These are phyloP conservation scores for Brachynemurus nebulosus DNA, from an alignment of 2,888 invertebrate species.

Conservation along the genomic window DNA sequence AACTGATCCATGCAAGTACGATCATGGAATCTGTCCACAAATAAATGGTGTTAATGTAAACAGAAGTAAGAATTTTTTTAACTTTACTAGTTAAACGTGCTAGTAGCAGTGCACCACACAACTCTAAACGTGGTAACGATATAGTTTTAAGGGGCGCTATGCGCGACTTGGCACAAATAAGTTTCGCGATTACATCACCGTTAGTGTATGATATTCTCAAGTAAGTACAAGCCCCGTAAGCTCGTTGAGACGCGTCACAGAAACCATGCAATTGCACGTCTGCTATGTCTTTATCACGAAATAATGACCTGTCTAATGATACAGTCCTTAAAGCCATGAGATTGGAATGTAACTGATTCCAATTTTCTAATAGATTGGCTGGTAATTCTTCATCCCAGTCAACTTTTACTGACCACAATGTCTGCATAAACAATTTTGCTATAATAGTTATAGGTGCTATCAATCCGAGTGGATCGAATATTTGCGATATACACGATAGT, in stretches of 20 bases:
- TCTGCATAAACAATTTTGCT: background rate
- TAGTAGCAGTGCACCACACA: background rate
- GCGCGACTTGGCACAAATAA: conserved; percentile 12
- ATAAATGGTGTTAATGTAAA: too few species aligned
- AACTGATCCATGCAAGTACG: too few species aligned
- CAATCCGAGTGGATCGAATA: background rate
- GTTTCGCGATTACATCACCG: background rate
- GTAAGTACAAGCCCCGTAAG: background rate
- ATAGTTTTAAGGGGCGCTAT: conserved; percentile 10
- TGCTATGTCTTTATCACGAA: too few species aligned
- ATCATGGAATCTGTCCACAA: too few species aligned
- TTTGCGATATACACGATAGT: background rate
- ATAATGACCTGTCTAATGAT: too few species aligned
- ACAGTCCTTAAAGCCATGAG: too few species aligned
- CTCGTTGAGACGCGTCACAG: background rate
- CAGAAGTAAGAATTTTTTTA: background rate
- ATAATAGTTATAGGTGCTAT: background rate
- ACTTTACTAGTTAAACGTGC: background rate
- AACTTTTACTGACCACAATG: background rate
- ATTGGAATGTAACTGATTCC: background rate
- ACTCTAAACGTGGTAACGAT: conserved; percentile 10
- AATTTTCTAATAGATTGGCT: background rate
- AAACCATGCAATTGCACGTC: background rate
- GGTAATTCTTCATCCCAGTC: background rate
- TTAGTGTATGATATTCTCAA: background rate